Evolutionary conservation across 1,140 invertebrate species (phyloP).

Genomic region (Olivierus martensii): DNA sequence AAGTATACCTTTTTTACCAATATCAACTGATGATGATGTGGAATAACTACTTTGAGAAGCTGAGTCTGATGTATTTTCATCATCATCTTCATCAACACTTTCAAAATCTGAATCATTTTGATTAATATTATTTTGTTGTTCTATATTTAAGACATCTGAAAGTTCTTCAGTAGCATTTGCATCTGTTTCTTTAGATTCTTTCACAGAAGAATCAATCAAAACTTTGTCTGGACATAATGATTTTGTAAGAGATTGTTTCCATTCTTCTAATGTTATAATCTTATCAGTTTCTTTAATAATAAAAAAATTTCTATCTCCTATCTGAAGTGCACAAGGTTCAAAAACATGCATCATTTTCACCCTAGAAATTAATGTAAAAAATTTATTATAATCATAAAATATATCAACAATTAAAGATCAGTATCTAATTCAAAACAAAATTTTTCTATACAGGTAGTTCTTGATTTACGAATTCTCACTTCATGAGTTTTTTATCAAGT

Average conservation of each 20-base stretch:
- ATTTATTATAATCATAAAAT: too few species aligned
- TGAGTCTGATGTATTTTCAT: conserved; percentile 22
- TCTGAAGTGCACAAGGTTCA: conserved; percentile 73
- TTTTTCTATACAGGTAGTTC: too few species aligned
- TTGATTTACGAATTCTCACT: too few species aligned
- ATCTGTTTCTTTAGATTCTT: too few species aligned
- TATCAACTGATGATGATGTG: conserved; percentile 21
- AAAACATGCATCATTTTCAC: conserved; percentile 69
- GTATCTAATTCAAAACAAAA: too few species aligned
- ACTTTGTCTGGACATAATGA: too few species aligned
- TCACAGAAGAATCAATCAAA: too few species aligned
- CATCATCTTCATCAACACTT: conserved; percentile 25
- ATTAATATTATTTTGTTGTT: conserved; percentile 8
- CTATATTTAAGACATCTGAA: conserved; percentile 19
- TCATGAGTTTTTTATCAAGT: too few species aligned
- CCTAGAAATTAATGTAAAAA: conserved; percentile 28
- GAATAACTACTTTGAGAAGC: conserved; percentile 27
- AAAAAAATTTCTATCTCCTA: conserved; percentile 66
- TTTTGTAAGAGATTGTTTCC: conserved; percentile 24
- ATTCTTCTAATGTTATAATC: conserved; percentile 40
- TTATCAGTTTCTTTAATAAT: conserved; percentile 42
- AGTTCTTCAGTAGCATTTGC: conserved; percentile 8
- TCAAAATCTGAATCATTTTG: conserved; percentile 21
- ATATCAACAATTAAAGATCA: too few species aligned
- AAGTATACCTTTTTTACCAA: conserved; percentile 2